Evolutionary conservation across 2,113 vertebrate genomes (phyloP).

Genomic region (Corythornis vintsioides): DNA sequence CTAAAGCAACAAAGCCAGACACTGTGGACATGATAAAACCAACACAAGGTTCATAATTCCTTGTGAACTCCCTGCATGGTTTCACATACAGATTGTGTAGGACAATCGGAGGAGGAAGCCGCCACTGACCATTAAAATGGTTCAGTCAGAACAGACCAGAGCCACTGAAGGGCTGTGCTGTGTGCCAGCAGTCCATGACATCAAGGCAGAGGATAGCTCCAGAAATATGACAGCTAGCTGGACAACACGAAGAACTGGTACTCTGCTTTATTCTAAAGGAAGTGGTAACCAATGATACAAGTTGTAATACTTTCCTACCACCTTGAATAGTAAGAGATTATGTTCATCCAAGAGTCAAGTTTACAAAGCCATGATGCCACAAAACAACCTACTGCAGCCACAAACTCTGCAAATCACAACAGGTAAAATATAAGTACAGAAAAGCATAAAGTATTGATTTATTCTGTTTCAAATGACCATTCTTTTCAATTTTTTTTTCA

Average conservation of each 20-base stretch:
- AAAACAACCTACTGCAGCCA: neutral
- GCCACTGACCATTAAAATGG: neutral
- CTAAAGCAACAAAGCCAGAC: neutral
- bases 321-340: neutral
- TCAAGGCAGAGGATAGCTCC: rapidly evolving
- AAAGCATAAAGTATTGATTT: neutral
- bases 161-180: neutral
- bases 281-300: neutral
- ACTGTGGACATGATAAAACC: neutral
- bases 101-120: neutral
- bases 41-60: neutral
- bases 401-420: neutral
- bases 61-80: neutral
- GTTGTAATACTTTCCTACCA: neutral
- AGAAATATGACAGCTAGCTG: neutral
- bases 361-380: neutral
- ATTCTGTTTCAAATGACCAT: neutral
- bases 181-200: rapidly evolving
- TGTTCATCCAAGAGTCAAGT: neutral
- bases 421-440: neutral
- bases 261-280: neutral
- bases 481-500: neutral
- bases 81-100: neutral
- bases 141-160: neutral
- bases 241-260: neutral